Evolutionary conservation across 2,113 vertebrate genomes (phyloP).

Genomic region (Aythya baeri): DNA sequence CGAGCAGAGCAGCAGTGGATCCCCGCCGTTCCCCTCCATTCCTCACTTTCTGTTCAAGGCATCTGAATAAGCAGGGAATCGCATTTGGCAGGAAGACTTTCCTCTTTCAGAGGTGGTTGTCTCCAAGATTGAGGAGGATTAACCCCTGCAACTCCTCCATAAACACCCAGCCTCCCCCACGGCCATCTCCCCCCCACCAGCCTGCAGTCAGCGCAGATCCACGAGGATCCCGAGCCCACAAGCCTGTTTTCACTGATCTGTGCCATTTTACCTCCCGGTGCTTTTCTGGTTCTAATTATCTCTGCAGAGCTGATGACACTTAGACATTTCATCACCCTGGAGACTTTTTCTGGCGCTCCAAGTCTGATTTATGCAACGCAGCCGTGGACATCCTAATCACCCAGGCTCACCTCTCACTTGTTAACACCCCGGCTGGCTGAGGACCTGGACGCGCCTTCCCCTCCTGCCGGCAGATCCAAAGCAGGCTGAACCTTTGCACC

Average conservation of each 20-base stretch:
- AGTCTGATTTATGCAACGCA: background rate
- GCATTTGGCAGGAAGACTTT: background rate
- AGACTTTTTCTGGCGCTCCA: constrained; percentile 1
- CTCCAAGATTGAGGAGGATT: background rate
- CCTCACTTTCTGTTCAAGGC: background rate
- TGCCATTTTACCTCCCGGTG: background rate
- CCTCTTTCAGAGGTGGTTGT: background rate
- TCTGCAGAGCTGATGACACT: constrained; percentile 44
- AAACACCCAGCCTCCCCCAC: background rate
- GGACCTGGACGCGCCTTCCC: background rate
- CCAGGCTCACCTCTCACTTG: background rate
- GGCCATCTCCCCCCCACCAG: background rate
- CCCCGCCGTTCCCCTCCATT: fast-evolving
- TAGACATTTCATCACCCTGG: background rate
- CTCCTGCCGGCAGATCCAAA: background rate
- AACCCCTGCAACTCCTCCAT: background rate
- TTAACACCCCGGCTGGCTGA: constrained; percentile 21
- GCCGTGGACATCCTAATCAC: background rate
- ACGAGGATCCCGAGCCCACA: background rate
- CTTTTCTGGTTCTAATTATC: constrained; percentile 54
- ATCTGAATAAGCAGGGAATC: background rate
- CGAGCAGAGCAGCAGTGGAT: background rate
- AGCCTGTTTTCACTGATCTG: background rate
- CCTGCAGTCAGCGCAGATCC: background rate
- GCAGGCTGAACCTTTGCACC: background rate